These are phyloP conservation scores for Linhomoeus sp. DNA, from an alignment of 2,888 invertebrate genomes.

Conservation along the genomic window DNA sequence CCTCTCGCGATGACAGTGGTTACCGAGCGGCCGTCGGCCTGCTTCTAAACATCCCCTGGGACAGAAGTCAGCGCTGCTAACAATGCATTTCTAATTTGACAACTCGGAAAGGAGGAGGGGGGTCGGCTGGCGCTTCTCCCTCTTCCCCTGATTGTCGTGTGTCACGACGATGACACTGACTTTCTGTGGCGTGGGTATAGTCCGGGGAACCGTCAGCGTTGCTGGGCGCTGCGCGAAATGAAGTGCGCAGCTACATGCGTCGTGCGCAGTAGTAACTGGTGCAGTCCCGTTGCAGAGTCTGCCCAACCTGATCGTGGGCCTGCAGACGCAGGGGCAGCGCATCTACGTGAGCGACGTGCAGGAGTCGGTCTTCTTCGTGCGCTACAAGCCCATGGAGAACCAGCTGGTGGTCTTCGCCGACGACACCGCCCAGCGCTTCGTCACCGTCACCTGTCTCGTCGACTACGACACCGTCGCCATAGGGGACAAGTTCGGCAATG, in stretches of 20 bases:
- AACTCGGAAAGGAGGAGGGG: too few relatives aligned
- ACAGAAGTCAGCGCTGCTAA: too few relatives aligned
- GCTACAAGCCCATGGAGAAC: slow-evolving; percentile 84
- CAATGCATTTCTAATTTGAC: too few relatives aligned
- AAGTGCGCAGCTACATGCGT: not conserved
- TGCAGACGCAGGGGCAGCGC: slow-evolving; percentile 78
- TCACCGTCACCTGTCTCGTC: slow-evolving; percentile 68
- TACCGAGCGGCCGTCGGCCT: too few relatives aligned
- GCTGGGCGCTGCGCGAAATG: not conserved
- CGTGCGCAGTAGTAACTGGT: not conserved
- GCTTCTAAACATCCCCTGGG: too few relatives aligned
- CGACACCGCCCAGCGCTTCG: slow-evolving; percentile 89
- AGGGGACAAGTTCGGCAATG: slow-evolving; percentile 92
- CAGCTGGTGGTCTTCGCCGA: slow-evolving; percentile 94
- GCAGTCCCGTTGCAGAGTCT: slow-evolving; percentile 48
- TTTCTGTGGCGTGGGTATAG: not conserved
- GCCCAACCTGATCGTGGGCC: slow-evolving; percentile 76
- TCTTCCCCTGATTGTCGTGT: too few relatives aligned
- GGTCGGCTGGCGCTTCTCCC: too few relatives aligned
- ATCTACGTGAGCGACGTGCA: slow-evolving; percentile 87
- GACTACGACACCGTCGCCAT: slow-evolving; percentile 91
- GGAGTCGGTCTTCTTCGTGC: slow-evolving; percentile 84
- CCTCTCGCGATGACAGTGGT: too few relatives aligned
- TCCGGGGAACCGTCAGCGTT: not conserved
- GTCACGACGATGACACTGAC: not conserved